Evolutionary conservation across 35 echinoderm and acorn worm species (phyloP), one percentile per base, ranked within the genome.

Genomic region (Antedon bifida): DNA sequence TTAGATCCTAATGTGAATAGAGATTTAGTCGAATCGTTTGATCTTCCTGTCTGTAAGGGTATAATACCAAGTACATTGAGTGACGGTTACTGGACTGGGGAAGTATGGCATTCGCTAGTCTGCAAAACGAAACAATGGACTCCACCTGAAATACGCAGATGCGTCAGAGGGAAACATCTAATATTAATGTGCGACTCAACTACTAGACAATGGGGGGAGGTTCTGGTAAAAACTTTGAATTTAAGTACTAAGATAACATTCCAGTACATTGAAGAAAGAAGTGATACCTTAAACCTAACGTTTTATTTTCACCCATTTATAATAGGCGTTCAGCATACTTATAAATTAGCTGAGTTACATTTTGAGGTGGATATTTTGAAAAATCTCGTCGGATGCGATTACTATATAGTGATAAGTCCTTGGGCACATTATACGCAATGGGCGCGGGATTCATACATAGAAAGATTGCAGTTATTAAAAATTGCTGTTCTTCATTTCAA

Each of bases 371-470:
- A 42, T 14, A 42, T 42, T 7, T 14, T 42, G 14, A 42, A 42
- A 7, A 14, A 42, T 7, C 38, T 42, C 4, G 14, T 42, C 26
- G 51, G 23, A 16, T 64, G 51, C 26, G 51, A 64, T 11, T 64
- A 64, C 51, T 19, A 19, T 31, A 35, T 89, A 29, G 17, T 89
- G 1, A 17, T 89, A 35, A 89, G 87, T 84, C 87, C 87, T 26
- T 89, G 82, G 81, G 87, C 87, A 14, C 87, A 89, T 78, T 89
- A 83, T 35, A 0, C 36, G 3, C 87, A 89, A 82, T 89, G 87
- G 87, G 84, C 81, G 3, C 81, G 31, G 0, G 29, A 56, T 3
- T 78, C 81, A 42, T 89, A 55, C 36, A 1, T 34, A n/a, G 73
- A 83, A 29, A 82, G 87, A 77, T 30, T 83, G 0, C 11, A 0